A percentile compares a stretch with the other conserved stretches of the same genome.
phyloP scores from a whole-genome alignment of 2,888 invertebrate genomes.

The Leptopilina drosophilae region DNA sequence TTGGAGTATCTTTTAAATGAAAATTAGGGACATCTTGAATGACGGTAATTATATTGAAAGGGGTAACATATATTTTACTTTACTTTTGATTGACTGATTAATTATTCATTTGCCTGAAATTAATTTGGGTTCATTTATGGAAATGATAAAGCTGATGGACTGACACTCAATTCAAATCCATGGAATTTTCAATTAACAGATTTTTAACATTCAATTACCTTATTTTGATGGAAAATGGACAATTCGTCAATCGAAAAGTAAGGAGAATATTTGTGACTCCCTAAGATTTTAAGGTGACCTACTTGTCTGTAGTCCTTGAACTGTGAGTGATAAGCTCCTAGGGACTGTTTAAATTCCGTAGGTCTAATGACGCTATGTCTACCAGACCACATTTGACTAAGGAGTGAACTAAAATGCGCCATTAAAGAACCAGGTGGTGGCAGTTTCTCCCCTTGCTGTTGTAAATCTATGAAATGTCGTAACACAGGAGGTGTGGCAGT shows the following conservation, averaged over 20 bases:
- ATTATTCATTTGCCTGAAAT: too few relatives aligned
- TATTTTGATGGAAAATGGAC: background rate
- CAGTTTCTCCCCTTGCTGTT: slow-evolving; percentile 69
- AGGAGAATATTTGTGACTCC: too few relatives aligned
- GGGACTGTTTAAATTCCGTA: slow-evolving; percentile 80
- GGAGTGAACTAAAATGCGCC: slow-evolving; percentile 78
- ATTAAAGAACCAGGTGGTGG: slow-evolving; percentile 76
- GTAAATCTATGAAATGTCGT: slow-evolving; percentile 77
- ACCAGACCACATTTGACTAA: slow-evolving; percentile 81
- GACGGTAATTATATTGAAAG: too few relatives aligned
- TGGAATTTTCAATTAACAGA: too few relatives aligned
- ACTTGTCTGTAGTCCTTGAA: slow-evolving; percentile 83
- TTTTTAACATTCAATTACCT: background rate
- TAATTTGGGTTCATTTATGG: too few relatives aligned
- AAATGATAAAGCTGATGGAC: too few relatives aligned
- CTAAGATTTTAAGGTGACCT: slow-evolving; percentile 40
- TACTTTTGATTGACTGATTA: too few relatives aligned
- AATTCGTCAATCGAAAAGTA: too few relatives aligned
- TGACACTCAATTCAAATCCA: too few relatives aligned
- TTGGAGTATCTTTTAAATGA: too few relatives aligned
- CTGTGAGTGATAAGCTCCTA: slow-evolving; percentile 80
- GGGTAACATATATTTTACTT: too few relatives aligned
- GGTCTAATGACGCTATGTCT: slow-evolving; percentile 79
- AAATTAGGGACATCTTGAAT: too few relatives aligned
- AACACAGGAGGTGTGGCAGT: slow-evolving; percentile 79